Percentiles rank a stretch among this genome's conserved stretches.
Conservation (phyloP, 2,113 vertebrate species). For the Orycteropus afer region DNA sequence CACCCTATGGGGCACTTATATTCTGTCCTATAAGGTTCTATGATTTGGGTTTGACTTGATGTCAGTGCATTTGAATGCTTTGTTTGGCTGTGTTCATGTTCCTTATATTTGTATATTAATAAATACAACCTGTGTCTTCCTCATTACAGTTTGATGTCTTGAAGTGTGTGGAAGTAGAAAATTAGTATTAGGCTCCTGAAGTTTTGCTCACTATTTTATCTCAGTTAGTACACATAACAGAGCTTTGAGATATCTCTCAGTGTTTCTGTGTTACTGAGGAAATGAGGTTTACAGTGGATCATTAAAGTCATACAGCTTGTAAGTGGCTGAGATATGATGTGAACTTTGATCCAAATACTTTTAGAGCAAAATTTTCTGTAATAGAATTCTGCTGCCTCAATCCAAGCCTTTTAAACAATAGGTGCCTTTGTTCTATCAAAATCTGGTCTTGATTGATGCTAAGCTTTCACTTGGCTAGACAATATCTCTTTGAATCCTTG, state of each 20-base stretch:
- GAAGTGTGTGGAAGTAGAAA: neutral
- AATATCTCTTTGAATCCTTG: neutral
- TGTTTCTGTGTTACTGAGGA: neutral
- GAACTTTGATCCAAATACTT: neutral
- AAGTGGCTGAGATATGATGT: neutral
- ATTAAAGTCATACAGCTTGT: neutral
- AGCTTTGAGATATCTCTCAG: neutral
- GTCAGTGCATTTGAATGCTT: no score
- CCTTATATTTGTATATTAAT: neutral
- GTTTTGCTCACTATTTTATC: neutral
- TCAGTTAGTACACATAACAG: neutral
- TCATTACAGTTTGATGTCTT: neutral
- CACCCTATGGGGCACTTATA: no score
- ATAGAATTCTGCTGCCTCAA: neutral
- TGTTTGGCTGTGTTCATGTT: no score
- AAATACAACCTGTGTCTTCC: neutral
- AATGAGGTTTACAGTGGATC: neutral
- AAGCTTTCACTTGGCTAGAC: neutral
- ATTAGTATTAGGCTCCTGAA: neutral
- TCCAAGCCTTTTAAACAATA: neutral
- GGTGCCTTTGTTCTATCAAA: neutral
- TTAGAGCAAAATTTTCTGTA: neutral
- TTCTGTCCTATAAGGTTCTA: no score
- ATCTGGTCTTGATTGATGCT: neutral
- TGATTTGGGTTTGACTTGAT: no score